A percentile compares a stretch with the other conserved stretches of the same genome.
Evolutionary conservation across 2,888 invertebrate species (phyloP).

Genomic region (Nomada goodeniana): DNA sequence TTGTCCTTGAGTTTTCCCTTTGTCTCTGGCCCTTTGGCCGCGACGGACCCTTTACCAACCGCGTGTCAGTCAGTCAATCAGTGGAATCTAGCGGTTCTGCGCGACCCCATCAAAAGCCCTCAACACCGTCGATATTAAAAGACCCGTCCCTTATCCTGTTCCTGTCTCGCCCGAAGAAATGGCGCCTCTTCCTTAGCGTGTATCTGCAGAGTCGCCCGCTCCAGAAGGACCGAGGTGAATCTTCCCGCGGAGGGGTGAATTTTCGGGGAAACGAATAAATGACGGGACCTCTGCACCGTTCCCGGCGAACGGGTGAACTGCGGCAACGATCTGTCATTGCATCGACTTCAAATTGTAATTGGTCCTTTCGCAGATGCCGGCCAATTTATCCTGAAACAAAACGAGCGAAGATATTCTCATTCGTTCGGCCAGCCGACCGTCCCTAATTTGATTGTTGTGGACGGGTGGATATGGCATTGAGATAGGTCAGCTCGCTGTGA

Average conservation of each 20-base stretch:
- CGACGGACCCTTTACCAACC: constrained; percentile 34
- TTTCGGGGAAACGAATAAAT: too few relatives aligned
- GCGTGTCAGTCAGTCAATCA: constrained; percentile 61
- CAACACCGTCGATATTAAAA: constrained; percentile 55
- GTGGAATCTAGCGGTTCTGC: constrained; percentile 53
- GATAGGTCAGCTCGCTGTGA: constrained; percentile 74
- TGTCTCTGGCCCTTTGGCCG: constrained; percentile 55
- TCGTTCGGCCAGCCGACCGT: constrained; percentile 68
- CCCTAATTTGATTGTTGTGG: constrained; percentile 72
- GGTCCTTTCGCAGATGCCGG: constrained; percentile 24
- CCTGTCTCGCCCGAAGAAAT: background rate
- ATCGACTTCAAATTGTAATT: constrained; percentile 40
- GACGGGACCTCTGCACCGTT: too few relatives aligned
- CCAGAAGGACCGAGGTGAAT: background rate
- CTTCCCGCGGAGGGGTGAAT: background rate
- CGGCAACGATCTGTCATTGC: constrained; percentile 36
- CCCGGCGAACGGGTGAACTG: background rate
- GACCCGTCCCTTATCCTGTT: constrained; percentile 18
- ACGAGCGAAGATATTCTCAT: constrained; percentile 72
- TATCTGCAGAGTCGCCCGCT: background rate
- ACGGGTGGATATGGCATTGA: constrained; percentile 66
- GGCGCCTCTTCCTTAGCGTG: background rate
- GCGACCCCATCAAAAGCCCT: constrained; percentile 33
- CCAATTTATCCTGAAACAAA: constrained; percentile 56
- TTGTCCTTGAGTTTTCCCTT: constrained; percentile 63